Evolutionary conservation across 2,797 vertebrate species (phyloP).

Genomic region (Pyrocephalus nanus): DNA sequence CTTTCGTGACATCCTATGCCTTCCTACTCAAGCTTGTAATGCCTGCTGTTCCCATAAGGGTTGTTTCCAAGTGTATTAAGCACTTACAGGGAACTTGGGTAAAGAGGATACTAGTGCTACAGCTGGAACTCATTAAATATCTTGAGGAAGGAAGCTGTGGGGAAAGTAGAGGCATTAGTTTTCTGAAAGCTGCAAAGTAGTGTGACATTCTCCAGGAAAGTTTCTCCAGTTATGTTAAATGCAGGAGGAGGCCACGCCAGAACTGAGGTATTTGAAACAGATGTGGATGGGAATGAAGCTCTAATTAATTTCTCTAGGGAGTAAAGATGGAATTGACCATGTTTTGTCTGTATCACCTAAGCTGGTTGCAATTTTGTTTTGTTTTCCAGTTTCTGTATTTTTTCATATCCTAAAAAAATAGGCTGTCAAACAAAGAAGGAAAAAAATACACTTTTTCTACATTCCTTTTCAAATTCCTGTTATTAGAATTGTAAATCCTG

Average conservation of each 20-base stretch:
- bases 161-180: neutral
- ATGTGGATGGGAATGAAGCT: neutral
- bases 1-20: neutral
- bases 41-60: neutral
- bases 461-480: neutral
- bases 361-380: neutral
- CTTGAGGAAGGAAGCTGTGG: neutral
- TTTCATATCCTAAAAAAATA: neutral
- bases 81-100: neutral
- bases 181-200: neutral
- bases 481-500: slow-evolving; percentile 35
- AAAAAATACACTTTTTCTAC: neutral
- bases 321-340: neutral
- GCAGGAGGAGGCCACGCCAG: neutral
- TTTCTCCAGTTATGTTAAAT: neutral
- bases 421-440: neutral
- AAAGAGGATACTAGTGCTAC: neutral
- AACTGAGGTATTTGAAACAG: neutral
- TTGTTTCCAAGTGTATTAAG: neutral
- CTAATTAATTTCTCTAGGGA: neutral
- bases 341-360: neutral
- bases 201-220: neutral
- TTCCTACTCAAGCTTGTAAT: neutral
- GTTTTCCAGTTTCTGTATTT: neutral
- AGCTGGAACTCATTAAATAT: neutral